Conservation (phyloP, 1,140 invertebrate species). For the Neodiprion fabricii region DNA sequence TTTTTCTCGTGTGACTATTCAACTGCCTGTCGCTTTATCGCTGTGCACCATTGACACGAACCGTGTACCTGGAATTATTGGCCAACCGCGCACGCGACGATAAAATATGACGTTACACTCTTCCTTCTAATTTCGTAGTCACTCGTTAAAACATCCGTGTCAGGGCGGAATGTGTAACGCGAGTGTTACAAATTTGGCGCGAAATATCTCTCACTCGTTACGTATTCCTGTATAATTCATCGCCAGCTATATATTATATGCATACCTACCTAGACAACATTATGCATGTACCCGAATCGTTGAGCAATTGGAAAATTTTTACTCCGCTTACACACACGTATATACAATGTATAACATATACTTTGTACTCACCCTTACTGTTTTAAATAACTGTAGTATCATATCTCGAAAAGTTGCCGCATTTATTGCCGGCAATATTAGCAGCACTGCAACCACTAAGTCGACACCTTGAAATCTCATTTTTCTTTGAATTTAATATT, state of each 20-base stretch:
- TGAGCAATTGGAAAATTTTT: no score
- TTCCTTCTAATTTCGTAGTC: conserved; percentile 5
- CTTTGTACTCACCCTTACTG: conserved; percentile 34
- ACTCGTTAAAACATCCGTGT: background rate
- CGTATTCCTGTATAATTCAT: background rate
- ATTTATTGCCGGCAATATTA: background rate
- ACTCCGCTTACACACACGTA: no score
- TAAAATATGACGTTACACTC: background rate
- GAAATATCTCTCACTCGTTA: background rate
- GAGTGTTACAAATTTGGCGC: background rate
- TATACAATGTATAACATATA: no score
- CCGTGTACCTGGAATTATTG: background rate
- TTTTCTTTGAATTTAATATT: background rate
- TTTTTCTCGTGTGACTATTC: no score
- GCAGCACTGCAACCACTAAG: background rate
- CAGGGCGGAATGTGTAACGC: background rate
- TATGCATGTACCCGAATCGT: no score
- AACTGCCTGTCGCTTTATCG: no score
- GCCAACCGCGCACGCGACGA: background rate
- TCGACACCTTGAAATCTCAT: background rate
- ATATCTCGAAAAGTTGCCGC: conserved; percentile 28
- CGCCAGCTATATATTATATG: background rate
- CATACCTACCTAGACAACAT: no score
- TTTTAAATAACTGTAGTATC: conserved; percentile 29
- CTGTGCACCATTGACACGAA: no score